A percentile compares a stretch with the other conserved stretches of the same genome.
These are phyloP conservation scores for Romanomermis culicivorax DNA, from an alignment of 2,888 invertebrate genomes.

Conservation along the genomic window DNA sequence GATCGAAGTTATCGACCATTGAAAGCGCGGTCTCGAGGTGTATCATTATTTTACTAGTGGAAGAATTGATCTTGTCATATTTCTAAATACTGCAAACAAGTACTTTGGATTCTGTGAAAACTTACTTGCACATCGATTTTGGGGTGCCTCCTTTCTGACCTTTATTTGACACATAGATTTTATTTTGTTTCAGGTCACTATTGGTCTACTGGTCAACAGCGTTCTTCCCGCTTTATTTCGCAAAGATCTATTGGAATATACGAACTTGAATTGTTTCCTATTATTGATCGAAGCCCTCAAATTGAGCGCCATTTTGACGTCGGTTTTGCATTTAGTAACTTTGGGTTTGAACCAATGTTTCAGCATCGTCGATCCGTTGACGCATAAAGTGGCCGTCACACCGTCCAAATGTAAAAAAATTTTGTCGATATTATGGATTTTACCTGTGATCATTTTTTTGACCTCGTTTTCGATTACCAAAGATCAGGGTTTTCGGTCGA, in stretches of 20 bases:
- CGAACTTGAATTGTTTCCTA: constrained; percentile 1
- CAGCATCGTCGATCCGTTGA: constrained; percentile 39
- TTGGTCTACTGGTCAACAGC: not conserved
- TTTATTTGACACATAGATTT: too few species aligned
- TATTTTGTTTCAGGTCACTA: too few species aligned
- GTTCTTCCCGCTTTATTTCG: not conserved
- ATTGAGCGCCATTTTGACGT: constrained; percentile 39
- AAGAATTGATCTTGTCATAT: too few species aligned
- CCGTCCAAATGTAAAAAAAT: not conserved
- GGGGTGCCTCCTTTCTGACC: too few species aligned
- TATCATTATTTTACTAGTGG: too few species aligned
- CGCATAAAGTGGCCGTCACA: not conserved
- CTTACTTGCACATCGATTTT: too few species aligned
- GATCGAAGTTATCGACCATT: too few species aligned
- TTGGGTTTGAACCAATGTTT: constrained; percentile 44
- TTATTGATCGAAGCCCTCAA: constrained; percentile 32
- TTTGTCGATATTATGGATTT: not conserved
- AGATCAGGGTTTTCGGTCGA: not conserved
- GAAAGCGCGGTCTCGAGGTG: too few species aligned
- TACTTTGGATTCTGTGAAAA: too few species aligned
- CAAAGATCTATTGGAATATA: not conserved
- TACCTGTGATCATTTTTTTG: not conserved
- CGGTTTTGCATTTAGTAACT: constrained; percentile 41
- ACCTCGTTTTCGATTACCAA: not conserved
- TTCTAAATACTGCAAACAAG: too few species aligned